Evolutionary conservation across 2,797 vertebrate species (phyloP), one percentile per base, ranked within the genome.

Genomic region (Gymnopithys bicolor): DNA sequence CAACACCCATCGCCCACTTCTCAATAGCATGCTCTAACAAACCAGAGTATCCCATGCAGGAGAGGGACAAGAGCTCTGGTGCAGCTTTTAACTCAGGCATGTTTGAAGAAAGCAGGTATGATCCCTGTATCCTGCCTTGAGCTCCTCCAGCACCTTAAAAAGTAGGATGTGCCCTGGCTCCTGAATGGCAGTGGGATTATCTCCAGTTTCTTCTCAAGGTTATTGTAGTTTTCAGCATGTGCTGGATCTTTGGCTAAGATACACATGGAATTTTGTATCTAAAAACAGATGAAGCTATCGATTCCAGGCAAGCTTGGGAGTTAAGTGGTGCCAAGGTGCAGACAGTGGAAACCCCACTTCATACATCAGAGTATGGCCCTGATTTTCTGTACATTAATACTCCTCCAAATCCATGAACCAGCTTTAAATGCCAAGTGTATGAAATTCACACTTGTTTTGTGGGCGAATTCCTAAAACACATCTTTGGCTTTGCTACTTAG

Each of bases 31-130:
- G 12, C 17, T 75, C 28, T 68, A 18, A 78, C 60, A 59, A 21
- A 2, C 0, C 6, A 12, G 10, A 4, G 22, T 39, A 21, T 16
- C 35, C 55, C 48, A 33, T 1, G 3, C 25, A 78, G 37, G 13
- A 87, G 32, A 81, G 6, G 5, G 18, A 24, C 25, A 33, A 45
- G 23, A 48, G 16, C 23, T 71, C 41, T 18, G 18, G 15, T 11
- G 7, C 30, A 75, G 46, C 30, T 84, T 67, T 64, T 43, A 82
- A 63, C 37, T 51, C 46, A 8, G 24, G 13, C 0, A 2, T 1
- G 0, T 48, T 85, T 59, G 52, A 83, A 80, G 56, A n/a, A 69
- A n/a, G 16, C 8, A 15, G n/a, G 14, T n/a, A 41, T 4, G 52
- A 52, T 35, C 56, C 39, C 59, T 41, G 28, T 1, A 46, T 19